Evolutionary conservation across 2,797 vertebrate species (phyloP).

Genomic region (Sphenodon punctatus): DNA sequence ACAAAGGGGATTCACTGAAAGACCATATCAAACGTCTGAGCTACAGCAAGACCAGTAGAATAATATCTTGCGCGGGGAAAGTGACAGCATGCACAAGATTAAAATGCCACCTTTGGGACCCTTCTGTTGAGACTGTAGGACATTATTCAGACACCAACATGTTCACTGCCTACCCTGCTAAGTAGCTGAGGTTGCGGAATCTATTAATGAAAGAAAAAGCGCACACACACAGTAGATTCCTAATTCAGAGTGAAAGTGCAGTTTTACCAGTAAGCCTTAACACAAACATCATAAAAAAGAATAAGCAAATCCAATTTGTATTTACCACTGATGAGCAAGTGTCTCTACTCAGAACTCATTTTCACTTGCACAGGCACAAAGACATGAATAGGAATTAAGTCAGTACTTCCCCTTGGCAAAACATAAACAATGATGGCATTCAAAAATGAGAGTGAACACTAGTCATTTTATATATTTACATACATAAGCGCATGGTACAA

Average conservation of each 20-base stretch:
- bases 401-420: background rate
- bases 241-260: accelerated
- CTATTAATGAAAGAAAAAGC: too few species aligned
- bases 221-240: background rate
- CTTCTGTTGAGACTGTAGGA: too few species aligned
- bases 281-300: background rate
- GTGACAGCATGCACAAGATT: too few species aligned
- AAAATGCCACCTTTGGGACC: too few species aligned
- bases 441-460: background rate
- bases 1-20: too few species aligned
- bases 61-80: too few species aligned
- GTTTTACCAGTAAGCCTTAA: background rate
- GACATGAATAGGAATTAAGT: background rate
- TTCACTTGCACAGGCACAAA: background rate
- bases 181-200: too few species aligned
- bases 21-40: too few species aligned
- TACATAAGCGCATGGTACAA: too few species aligned
- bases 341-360: background rate
- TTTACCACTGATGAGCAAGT: background rate
- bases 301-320: background rate
- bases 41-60: too few species aligned
- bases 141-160: too few species aligned
- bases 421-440: conserved; percentile 48
- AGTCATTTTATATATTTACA: background rate
- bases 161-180: too few species aligned